phyloP scores from a whole-genome alignment of 2,888 invertebrate species.

The Caenorhabditis wallacei region DNA sequence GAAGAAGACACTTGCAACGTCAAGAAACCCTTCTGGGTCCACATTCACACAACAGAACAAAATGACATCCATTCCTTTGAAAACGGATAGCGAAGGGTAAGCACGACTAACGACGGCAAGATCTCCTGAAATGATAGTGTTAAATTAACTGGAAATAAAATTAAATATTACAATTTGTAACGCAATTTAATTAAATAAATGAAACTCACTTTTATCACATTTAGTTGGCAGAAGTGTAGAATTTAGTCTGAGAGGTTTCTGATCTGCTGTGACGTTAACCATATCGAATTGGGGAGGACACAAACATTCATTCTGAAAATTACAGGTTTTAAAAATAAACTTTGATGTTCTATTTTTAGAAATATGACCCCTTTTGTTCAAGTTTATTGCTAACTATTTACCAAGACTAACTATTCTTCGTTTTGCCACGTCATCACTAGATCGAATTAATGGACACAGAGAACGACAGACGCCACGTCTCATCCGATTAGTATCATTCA shows the following conservation, averaged over 20 bases:
- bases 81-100: constrained; percentile 76
- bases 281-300: constrained; percentile 82
- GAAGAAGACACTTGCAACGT: constrained; percentile 75
- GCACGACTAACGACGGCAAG: constrained; percentile 74
- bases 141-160: background rate
- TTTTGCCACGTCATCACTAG: constrained; percentile 38
- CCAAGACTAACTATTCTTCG: background rate
- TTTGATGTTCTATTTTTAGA: background rate
- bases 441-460: constrained; percentile 53
- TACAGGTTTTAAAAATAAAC: background rate
- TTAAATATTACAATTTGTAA: too few relatives aligned
- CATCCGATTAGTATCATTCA: constrained; percentile 49
- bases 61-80: constrained; percentile 78
- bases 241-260: constrained; percentile 71
- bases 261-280: constrained; percentile 60
- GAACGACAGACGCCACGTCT: constrained; percentile 43
- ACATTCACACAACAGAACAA: constrained; percentile 81
- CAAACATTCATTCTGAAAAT: constrained; percentile 76
- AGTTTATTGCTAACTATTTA: background rate
- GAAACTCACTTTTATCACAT: constrained; percentile 79
- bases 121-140: constrained; percentile 70
- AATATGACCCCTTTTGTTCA: background rate
- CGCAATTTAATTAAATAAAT: too few relatives aligned
- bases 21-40: constrained; percentile 79
- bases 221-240: constrained; percentile 77